These are phyloP conservation scores for Patella pellucida DNA, from an alignment of 2,888 invertebrate species.

Conservation along the genomic window DNA sequence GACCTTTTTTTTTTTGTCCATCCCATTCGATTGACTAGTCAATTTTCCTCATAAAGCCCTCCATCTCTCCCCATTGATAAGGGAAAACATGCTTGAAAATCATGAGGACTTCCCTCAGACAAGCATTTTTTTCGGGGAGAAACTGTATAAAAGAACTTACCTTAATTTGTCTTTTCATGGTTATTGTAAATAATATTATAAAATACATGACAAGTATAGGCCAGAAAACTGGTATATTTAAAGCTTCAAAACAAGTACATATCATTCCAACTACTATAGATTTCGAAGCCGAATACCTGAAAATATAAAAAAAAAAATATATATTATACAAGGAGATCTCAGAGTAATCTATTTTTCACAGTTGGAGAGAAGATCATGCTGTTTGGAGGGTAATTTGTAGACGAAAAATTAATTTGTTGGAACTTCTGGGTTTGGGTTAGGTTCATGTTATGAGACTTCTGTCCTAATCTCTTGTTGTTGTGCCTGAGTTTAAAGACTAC, in stretches of 20 bases:
- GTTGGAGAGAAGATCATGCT: too few species aligned
- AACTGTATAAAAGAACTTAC: constrained; percentile 74
- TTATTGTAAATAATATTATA: constrained; percentile 96
- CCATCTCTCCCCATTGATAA: neutral
- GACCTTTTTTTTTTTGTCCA: too few species aligned
- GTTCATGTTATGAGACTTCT: too few species aligned
- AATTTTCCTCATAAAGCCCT: neutral
- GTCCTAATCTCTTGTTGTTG: too few species aligned
- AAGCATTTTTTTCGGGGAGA: neutral
- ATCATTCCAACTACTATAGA: constrained; percentile 90
- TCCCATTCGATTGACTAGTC: too few species aligned
- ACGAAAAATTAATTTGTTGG: too few species aligned
- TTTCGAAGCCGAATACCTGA: constrained; percentile 89
- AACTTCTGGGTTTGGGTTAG: too few species aligned
- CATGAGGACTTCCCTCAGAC: too few species aligned
- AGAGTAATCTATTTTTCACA: too few species aligned
- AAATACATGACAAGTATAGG: constrained; percentile 99
- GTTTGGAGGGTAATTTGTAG: too few species aligned
- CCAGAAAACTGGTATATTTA: constrained; percentile 99
- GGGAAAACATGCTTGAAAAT: neutral
- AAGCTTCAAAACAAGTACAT: constrained; percentile 97
- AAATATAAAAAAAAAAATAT: constrained; percentile 29
- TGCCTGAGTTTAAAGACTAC: too few species aligned
- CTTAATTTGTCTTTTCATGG: constrained; percentile 99
- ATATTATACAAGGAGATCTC: too few species aligned